These are phyloP conservation scores for Rutilus rutilus DNA, from an alignment of 2,113 vertebrate species.

Conservation along the genomic window DNA sequence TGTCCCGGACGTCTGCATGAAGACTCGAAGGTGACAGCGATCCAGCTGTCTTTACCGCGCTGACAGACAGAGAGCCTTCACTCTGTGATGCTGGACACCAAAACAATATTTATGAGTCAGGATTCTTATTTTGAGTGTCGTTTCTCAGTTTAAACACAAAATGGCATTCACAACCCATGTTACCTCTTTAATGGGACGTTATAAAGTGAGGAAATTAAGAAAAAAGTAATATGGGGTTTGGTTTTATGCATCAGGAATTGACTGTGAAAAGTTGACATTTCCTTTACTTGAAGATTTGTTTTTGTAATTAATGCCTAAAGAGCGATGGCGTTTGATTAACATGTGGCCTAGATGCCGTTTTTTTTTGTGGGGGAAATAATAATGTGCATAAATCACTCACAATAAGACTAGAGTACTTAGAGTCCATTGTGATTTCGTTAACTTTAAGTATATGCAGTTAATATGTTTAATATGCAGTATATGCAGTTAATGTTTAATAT, in stretches of 20 bases:
- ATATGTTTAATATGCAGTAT: too few relatives aligned
- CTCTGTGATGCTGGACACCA: neutral
- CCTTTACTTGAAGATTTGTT: neutral
- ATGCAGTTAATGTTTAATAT: too few relatives aligned
- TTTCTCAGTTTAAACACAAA: neutral
- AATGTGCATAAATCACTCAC: neutral
- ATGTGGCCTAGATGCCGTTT: neutral
- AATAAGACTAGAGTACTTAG: neutral
- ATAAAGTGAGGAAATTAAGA: neutral
- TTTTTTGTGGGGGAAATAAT: neutral
- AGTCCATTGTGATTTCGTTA: neutral
- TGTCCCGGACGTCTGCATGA: neutral
- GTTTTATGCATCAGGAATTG: too few relatives aligned
- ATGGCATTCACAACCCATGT: neutral
- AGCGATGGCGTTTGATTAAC: neutral
- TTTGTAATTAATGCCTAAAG: neutral
- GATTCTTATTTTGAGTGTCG: neutral
- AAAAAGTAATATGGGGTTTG: neutral
- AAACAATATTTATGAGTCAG: neutral
- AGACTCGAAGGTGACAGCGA: neutral
- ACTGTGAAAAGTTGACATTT: too few relatives aligned
- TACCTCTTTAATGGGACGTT: neutral
- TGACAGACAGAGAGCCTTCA: neutral
- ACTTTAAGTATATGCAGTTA: neutral
- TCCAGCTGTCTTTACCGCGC: neutral